Base-by-base conservation (phyloP, 2,797 vertebrate species). In the Cryptoblepharus egeriae region DNA sequence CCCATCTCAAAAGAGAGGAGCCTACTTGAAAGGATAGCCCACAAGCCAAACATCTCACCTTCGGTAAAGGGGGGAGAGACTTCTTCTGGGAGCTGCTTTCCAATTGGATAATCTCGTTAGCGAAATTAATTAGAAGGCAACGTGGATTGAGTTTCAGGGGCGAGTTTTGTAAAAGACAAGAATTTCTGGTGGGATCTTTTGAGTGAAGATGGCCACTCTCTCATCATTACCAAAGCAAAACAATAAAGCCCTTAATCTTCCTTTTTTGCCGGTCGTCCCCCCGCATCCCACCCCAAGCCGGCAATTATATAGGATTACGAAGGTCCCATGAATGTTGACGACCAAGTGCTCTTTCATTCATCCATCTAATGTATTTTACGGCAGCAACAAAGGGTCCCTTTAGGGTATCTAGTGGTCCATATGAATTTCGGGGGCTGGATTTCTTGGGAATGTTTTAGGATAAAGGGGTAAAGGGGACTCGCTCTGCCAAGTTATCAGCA, bases 101-200 rank as follows among this genome's bases (percentile, higher is more conserved):
- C 92, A 92, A 92, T 91, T 93, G 92, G 87, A 87, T 93, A 92
- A 94, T 94, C 94, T 93, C 91, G 94, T 94, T 93, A 92, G 83
- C 74, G 88, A 93, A 94, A 94, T 93, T 94, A 94, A 95, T 93
- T 92, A 93, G 93, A 90, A 84, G 82, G 87, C 78, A 84, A 72
- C 74, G 1, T 11, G 85, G 94, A 93, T 95, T 94, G 94, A 92
- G 90, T 95, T 95, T 94, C 95, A 90, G 92, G 90, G 89, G 86
- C 91, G 74, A 71, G 90, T 87, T 93, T 93, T 93, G 91, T 88
- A 90, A 94, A 92, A 89, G 92, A 90, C 91, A 91, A 89, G 90
- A 92, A 94, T 92, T 92, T 89, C 89, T 90, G 89, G 78, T 87
- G 85, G 87, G 91, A 88, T 85, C 95, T 94, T 95, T 88, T 90